Percentiles rank a stretch among this genome's conserved stretches.
phyloP scores from a whole-genome alignment of 2,888 invertebrate genomes.

The Tyria jacobaeae region DNA sequence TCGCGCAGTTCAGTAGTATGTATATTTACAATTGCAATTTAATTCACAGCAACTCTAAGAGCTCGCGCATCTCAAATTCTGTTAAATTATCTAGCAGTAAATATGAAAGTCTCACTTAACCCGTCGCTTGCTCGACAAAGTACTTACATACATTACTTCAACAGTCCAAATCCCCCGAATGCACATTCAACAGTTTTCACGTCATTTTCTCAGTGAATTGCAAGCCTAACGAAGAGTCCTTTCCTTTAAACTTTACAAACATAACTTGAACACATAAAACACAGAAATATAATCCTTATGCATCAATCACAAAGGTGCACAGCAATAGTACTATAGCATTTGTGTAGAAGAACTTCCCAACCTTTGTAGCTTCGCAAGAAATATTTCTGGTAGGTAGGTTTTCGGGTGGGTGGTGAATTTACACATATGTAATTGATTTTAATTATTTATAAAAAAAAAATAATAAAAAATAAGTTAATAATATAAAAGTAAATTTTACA shows the following conservation, averaged over 20 bases:
- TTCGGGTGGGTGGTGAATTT: too few species aligned
- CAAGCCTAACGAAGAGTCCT: slow-evolving; percentile 61
- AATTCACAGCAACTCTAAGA: not conserved
- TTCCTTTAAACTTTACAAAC: slow-evolving; percentile 45
- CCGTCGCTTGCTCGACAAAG: slow-evolving; percentile 27
- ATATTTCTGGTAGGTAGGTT: slow-evolving; percentile 52
- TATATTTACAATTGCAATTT: not conserved
- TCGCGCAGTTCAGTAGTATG: too few species aligned
- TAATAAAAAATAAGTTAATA: too few species aligned
- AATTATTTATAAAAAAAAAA: too few species aligned
- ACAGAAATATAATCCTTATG: slow-evolving; percentile 24
- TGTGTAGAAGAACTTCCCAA: slow-evolving; percentile 41
- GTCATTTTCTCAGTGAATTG: slow-evolving; percentile 54
- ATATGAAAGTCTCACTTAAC: slow-evolving; percentile 31
- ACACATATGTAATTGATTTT: too few species aligned
- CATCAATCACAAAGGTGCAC: not conserved
- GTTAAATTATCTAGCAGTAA: slow-evolving; percentile 18
- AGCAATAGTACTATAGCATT: not conserved
- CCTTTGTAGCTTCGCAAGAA: slow-evolving; percentile 54
- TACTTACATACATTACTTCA: slow-evolving; percentile 35
- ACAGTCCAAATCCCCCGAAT: slow-evolving; percentile 49
- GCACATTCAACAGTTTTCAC: slow-evolving; percentile 63
- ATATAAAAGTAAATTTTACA: too few species aligned
- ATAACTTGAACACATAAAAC: not conserved
- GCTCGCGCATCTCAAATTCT: not conserved